Percentiles rank a stretch among this genome's conserved stretches.
Conservation (phyloP, 2,113 vertebrate species). For the Clarias macrocephalus region DNA sequence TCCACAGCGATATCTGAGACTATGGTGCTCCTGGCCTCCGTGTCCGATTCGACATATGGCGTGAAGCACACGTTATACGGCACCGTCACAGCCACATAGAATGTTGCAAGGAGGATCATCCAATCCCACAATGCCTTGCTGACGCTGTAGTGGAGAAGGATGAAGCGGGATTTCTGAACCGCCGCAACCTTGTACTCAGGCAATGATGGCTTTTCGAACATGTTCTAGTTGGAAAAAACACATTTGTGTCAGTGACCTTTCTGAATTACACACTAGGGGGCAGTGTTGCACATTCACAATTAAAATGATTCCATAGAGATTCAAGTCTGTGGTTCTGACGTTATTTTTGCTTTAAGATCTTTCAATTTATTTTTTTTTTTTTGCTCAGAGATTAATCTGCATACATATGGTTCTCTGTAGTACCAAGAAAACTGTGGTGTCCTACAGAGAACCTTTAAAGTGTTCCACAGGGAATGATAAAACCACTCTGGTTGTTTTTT, state of each 20-base stretch:
- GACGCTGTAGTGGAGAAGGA: conserved; percentile 94
- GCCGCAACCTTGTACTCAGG: conserved; percentile 96
- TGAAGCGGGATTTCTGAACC: conserved; percentile 90
- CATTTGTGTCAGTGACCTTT: not conserved
- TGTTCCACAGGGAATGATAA: not conserved
- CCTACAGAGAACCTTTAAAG: not conserved
- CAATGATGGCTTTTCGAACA: conserved; percentile 85
- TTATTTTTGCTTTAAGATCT: too few species aligned
- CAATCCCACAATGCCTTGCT: conserved; percentile 96
- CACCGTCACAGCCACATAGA: conserved; percentile 93
- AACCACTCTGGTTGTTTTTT: not conserved
- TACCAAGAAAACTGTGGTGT: not conserved
- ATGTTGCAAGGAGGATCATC: conserved; percentile 93
- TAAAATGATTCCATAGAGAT: not conserved
- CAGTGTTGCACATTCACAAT: not conserved
- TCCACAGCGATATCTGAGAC: conserved; percentile 91
- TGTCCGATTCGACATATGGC: conserved; percentile 76
- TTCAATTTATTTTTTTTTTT: too few species aligned
- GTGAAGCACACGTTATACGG: conserved; percentile 97
- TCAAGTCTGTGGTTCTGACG: too few species aligned
- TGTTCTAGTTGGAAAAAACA: conserved; percentile 66
- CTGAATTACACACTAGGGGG: not conserved
- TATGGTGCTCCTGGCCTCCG: conserved; percentile 83
- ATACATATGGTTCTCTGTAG: not conserved
- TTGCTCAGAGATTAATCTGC: not conserved